phyloP scores from a whole-genome alignment of 1,140 invertebrate species.

The Microvelia longipes region DNA sequence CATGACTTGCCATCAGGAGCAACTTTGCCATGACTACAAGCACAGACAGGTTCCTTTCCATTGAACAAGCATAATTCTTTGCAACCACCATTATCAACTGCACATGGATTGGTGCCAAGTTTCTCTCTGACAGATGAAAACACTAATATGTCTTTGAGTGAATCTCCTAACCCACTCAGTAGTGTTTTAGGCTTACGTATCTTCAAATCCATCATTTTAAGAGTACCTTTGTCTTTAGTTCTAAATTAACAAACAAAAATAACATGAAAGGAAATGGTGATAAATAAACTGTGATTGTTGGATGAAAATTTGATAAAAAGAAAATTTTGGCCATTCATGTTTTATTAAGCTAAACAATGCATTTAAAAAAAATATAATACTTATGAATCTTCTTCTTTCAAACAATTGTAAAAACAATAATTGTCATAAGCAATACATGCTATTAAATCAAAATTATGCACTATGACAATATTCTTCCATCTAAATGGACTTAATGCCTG shows the following conservation, averaged over 20 bases:
- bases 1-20: constrained; percentile 44
- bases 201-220: constrained; percentile 46
- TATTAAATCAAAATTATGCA: too few relatives aligned
- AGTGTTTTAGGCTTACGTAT: constrained; percentile 38
- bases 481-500: too few relatives aligned
- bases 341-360: too few relatives aligned
- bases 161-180: constrained; percentile 42
- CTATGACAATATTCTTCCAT: too few relatives aligned
- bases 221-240: constrained; percentile 43
- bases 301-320: too few relatives aligned
- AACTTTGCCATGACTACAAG: constrained; percentile 56
- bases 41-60: constrained; percentile 47
- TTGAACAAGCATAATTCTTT: constrained; percentile 62
- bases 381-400: too few relatives aligned
- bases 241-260: constrained; percentile 29
- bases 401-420: too few relatives aligned
- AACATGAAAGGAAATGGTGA: constrained; percentile 6
- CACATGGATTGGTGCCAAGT: constrained; percentile 43
- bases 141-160: constrained; percentile 50
- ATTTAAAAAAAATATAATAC: too few relatives aligned
- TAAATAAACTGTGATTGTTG: too few relatives aligned
- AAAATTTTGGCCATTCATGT: too few relatives aligned
- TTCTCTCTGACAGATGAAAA: constrained; percentile 29
- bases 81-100: constrained; percentile 57
- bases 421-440: too few relatives aligned